These are phyloP conservation scores for Syngnathus acus DNA, from an alignment of 2,797 vertebrate species.

Conservation along the genomic window DNA sequence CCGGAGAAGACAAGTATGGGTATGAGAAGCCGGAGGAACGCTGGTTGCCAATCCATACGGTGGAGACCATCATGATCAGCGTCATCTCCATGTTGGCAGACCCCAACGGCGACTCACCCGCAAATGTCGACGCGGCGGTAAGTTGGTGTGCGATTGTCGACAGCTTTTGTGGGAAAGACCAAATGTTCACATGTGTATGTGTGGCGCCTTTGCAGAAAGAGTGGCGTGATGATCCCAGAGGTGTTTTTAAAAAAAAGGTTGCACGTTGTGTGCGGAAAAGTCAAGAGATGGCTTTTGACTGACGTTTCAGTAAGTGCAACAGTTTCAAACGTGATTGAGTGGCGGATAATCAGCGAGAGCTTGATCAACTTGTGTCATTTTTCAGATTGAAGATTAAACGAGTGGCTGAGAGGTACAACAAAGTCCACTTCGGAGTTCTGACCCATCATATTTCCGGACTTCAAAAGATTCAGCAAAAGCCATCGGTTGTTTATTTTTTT, in stretches of 20 bases:
- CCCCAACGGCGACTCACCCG: slow-evolving; percentile 94
- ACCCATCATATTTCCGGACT: background rate
- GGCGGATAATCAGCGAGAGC: background rate
- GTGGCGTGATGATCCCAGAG: slow-evolving; percentile 70
- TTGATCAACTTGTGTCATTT: background rate
- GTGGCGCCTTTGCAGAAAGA: slow-evolving; percentile 58
- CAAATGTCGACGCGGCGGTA: slow-evolving; percentile 96
- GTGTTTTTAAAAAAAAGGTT: slow-evolving; percentile 72
- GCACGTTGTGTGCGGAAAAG: slow-evolving; percentile 72
- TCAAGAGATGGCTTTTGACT: slow-evolving; percentile 74
- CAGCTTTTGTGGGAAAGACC: background rate
- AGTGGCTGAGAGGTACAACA: background rate
- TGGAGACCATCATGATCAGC: slow-evolving; percentile 98
- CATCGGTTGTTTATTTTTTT: background rate
- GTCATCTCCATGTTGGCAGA: slow-evolving; percentile 98
- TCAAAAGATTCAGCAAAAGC: background rate
- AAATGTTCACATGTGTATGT: background rate
- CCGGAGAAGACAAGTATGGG: slow-evolving; percentile 95
- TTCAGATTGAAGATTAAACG: background rate
- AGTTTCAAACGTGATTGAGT: background rate
- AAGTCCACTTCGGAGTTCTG: background rate
- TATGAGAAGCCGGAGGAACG: slow-evolving; percentile 96
- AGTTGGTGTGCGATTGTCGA: slow-evolving; percentile 38
- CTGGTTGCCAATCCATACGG: slow-evolving; percentile 94
- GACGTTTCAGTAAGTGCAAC: slow-evolving; percentile 10